Evolutionary conservation across 2,113 vertebrate species (phyloP).

Genomic region (Addax nasomaculatus): DNA sequence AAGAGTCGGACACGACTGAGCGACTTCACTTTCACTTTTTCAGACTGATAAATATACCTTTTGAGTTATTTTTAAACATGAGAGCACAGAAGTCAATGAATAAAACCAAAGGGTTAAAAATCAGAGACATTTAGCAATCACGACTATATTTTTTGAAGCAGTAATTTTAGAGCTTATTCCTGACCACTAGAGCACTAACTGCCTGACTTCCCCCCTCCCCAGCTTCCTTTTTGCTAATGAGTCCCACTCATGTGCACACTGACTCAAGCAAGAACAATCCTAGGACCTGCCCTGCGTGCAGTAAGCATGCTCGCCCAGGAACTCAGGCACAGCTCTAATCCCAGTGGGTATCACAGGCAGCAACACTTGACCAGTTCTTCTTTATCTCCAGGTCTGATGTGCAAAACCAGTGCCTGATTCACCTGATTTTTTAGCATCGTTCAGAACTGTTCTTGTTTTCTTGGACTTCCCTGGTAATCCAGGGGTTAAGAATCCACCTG

Average conservation of each 20-base stretch:
- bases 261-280: rapidly evolving
- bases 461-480: neutral
- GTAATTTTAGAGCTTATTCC: too few species aligned
- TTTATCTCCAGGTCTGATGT: too few species aligned
- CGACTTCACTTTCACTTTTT: neutral
- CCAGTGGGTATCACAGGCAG: rapidly evolving
- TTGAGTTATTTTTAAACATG: neutral
- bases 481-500: neutral
- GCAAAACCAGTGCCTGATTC: neutral
- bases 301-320: rapidly evolving
- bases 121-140: neutral
- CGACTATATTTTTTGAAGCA: rapidly evolving
- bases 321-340: rapidly evolving
- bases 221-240: neutral
- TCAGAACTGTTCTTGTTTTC: neutral
- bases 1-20: neutral
- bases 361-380: too few species aligned
- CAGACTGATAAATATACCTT: neutral
- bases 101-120: neutral
- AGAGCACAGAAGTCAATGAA: neutral
- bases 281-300: rapidly evolving
- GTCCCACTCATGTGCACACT: rapidly evolving
- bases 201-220: rapidly evolving
- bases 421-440: rapidly evolving
- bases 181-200: rapidly evolving